A percentile compares a stretch with the other conserved stretches of the same genome.
Evolutionary conservation across 1,140 invertebrate species (phyloP).

Genomic region (Drosophila rhopaloa): DNA sequence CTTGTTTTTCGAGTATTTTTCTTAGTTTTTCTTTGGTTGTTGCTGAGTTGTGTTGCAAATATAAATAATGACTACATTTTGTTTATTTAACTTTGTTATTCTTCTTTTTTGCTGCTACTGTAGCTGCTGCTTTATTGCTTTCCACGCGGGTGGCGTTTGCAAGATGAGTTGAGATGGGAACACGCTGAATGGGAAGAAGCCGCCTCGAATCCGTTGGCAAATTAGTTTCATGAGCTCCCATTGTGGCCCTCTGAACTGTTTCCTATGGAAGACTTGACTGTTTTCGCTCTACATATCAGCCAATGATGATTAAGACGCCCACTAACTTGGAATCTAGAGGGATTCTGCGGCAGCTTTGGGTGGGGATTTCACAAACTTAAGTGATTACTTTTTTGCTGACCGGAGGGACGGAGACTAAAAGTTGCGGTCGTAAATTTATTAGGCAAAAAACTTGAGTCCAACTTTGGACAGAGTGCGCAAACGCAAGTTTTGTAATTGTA

Average conservation of each 20-base stretch:
- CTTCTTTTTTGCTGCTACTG: constrained; percentile 46
- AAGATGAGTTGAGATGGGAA: constrained; percentile 22
- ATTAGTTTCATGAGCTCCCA: constrained; percentile 68
- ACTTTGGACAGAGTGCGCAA: constrained; percentile 69
- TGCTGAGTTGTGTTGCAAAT: constrained; percentile 55
- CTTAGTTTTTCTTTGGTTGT: constrained; percentile 47
- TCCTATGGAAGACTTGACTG: constrained; percentile 22
- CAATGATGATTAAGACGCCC: constrained; percentile 72
- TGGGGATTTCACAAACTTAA: constrained; percentile 66
- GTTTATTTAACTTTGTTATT: constrained; percentile 80
- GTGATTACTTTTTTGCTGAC: constrained; percentile 75
- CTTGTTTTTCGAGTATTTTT: constrained; percentile 56
- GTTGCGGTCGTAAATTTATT: constrained; percentile 79
- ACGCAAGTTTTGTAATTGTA: constrained; percentile 79
- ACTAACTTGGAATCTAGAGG: constrained; percentile 23
- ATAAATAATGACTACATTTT: constrained; percentile 82
- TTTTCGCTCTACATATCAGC: constrained; percentile 53
- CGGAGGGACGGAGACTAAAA: constrained; percentile 53
- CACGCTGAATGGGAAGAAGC: constrained; percentile 15
- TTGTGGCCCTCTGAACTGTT: constrained; percentile 28
- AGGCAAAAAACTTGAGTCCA: constrained; percentile 69
- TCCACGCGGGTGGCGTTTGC: constrained; percentile 68
- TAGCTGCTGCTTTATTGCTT: constrained; percentile 72
- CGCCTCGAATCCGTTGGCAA: constrained; percentile 65
- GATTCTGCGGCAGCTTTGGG: constrained; percentile 5